These are phyloP conservation scores for Rhincodon typus DNA, from an alignment of 2,797 vertebrate species.

Conservation along the genomic window DNA sequence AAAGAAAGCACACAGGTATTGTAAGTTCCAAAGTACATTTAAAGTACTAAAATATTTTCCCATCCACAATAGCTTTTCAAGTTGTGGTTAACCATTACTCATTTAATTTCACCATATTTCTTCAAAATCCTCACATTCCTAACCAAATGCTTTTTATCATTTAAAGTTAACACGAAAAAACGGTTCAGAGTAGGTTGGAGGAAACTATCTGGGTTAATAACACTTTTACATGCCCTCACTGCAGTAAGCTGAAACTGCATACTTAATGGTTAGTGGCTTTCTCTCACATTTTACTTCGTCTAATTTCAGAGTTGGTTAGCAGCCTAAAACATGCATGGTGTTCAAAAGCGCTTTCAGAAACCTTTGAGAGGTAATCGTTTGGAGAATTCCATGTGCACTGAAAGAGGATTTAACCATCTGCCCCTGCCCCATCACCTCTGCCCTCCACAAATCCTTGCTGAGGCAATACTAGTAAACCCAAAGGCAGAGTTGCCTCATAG, in stretches of 20 bases:
- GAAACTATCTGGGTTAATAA: not conserved
- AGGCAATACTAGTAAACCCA: slow-evolving; percentile 45
- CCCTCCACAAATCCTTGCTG: slow-evolving; percentile 58
- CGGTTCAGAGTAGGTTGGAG: not conserved
- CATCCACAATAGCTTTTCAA: not conserved
- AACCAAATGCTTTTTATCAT: not conserved
- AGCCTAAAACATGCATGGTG: not conserved
- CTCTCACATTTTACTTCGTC: not conserved
- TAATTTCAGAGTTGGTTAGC: not conserved
- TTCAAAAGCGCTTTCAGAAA: slow-evolving; percentile 40
- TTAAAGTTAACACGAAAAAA: not conserved
- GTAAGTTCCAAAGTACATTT: not conserved
- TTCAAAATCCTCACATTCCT: not conserved
- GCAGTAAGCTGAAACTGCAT: not conserved
- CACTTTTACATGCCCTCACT: not conserved
- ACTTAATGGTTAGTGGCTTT: not conserved
- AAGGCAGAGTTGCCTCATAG: slow-evolving; percentile 46
- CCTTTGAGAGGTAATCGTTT: slow-evolving; percentile 51
- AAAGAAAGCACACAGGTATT: not conserved
- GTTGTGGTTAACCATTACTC: not conserved
- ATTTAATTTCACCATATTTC: not conserved
- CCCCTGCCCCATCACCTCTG: slow-evolving; percentile 62
- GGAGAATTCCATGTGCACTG: slow-evolving; percentile 45
- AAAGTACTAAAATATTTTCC: not conserved
- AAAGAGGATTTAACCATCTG: slow-evolving; percentile 56